phyloP scores from a whole-genome alignment of 1,140 invertebrate species.

The Elymnias hypermnestra region DNA sequence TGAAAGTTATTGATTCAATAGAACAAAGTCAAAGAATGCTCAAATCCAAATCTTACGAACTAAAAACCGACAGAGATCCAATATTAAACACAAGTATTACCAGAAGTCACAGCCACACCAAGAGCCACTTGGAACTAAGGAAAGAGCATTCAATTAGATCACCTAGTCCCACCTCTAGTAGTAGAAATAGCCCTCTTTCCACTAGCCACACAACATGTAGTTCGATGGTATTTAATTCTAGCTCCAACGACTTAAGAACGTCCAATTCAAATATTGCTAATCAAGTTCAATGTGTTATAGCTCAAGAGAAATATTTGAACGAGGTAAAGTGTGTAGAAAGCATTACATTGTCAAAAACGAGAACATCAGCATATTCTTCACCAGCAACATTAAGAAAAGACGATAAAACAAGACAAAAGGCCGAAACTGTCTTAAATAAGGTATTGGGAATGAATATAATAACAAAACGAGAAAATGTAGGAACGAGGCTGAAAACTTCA shows the following conservation, averaged over 20 bases:
- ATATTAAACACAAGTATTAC: constrained; percentile 47
- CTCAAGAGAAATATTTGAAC: constrained; percentile 73
- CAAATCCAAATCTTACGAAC: constrained; percentile 67
- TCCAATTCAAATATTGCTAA: constrained; percentile 68
- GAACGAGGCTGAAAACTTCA: constrained; percentile 58
- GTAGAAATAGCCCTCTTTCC: constrained; percentile 71
- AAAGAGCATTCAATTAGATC: constrained; percentile 62
- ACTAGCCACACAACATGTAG: constrained; percentile 74
- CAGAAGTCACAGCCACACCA: constrained; percentile 47
- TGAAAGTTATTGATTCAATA: constrained; percentile 67
- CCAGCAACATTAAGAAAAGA: constrained; percentile 53
- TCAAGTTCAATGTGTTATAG: constrained; percentile 74
- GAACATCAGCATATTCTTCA: constrained; percentile 44
- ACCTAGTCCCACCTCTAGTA: constrained; percentile 66
- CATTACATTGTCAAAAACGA: constrained; percentile 64
- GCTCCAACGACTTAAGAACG: constrained; percentile 69
- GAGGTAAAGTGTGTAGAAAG: constrained; percentile 74
- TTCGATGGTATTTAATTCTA: constrained; percentile 74
- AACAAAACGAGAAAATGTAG: constrained; percentile 64
- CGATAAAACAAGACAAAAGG: constrained; percentile 63
- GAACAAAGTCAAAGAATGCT: constrained; percentile 69
- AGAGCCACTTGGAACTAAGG: constrained; percentile 60
- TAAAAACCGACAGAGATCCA: constrained; percentile 62
- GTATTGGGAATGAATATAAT: constrained; percentile 70
- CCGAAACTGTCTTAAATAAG: constrained; percentile 68